Evolutionary conservation across 2,797 vertebrate genomes (phyloP).

Genomic region (Anabas testudineus): DNA sequence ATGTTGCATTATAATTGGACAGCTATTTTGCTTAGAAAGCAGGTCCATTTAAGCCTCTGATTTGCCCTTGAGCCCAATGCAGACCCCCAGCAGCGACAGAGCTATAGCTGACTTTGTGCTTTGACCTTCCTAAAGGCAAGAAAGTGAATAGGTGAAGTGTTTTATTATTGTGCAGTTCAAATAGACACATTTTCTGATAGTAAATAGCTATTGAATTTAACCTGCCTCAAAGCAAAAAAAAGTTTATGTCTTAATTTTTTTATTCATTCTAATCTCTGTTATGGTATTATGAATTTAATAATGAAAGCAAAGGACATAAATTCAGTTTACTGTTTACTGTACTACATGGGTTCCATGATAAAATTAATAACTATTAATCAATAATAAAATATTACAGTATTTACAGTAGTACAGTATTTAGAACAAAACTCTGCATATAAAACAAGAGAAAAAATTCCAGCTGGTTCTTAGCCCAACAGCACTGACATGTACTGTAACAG

Average conservation of each 20-base stretch:
- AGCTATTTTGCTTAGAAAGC: neutral
- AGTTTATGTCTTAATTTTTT: neutral
- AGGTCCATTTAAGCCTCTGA: conserved; percentile 2
- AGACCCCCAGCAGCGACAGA: neutral
- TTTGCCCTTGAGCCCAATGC: conserved; percentile 3
- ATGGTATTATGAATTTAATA: neutral
- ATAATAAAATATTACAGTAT: neutral
- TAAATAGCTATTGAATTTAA: conserved; percentile 2
- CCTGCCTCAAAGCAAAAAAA: neutral
- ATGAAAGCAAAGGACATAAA: neutral
- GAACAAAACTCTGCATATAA: conserved; percentile 6
- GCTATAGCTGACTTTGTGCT: conserved; percentile 18
- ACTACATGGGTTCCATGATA: neutral
- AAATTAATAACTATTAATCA: neutral
- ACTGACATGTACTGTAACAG: conserved; percentile 36
- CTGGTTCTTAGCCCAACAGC: conserved; percentile 25
- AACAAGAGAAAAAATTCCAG: neutral
- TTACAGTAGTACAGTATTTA: neutral
- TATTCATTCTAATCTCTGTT: neutral
- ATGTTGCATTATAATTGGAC: neutral
- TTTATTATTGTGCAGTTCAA: conserved; percentile 4
- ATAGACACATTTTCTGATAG: neutral
- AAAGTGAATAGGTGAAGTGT: conserved; percentile 13
- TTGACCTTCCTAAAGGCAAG: conserved; percentile 19
- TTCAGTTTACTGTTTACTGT: neutral